Base-by-base conservation (phyloP, 2,888 invertebrate species). In the Hemaris fuciformis region DNA sequence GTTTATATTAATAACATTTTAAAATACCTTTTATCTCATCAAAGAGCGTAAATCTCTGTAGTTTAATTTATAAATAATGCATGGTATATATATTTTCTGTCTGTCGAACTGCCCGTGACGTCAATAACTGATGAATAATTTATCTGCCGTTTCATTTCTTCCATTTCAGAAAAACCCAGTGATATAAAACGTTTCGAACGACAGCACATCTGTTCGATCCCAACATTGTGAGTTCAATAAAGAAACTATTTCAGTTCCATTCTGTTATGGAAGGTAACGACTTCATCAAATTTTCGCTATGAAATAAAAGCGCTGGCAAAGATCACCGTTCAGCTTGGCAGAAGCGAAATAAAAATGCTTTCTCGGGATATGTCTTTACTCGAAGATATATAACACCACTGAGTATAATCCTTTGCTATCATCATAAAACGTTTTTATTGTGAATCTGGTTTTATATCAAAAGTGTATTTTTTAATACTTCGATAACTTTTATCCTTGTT, bases 161-260 rank as follows among this genome's bases (percentile, higher is more conserved):
- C 62, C 59, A 46, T 31, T 23, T 38, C 48, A 63, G 61, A 64
- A 62, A 73, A 63, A 38, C 38, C 38, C 62, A 25, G 62, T 59
- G 57, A 34, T 53, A 66, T 61, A 66, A 69, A 72, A 73, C 66
- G 68, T 72, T 69, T 65, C 45, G 41, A 57, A 57, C 34, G 65
- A 48, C 66, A 63, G 59, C 68, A 70, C 76, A 82, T 79, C 74
- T 79, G 79, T 73, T 73, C 66, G 61, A 58, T 64, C 66, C 66
- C 62, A 63, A 69, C 66, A 66, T 70, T 73, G 71, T 70, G 67
- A 66, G 70, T 69, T 70, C 71, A 70, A 78, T 80, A 80, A 78
- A 77, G 72, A 75, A 77, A 76, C 75, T 78, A 77, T 79, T 75
- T 64, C 62, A 70, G 68, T 68, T 67, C 60, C 68, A 70, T 72